phyloP scores from a whole-genome alignment of 2,797 vertebrate species.

The Benthosema pterotum region DNA sequence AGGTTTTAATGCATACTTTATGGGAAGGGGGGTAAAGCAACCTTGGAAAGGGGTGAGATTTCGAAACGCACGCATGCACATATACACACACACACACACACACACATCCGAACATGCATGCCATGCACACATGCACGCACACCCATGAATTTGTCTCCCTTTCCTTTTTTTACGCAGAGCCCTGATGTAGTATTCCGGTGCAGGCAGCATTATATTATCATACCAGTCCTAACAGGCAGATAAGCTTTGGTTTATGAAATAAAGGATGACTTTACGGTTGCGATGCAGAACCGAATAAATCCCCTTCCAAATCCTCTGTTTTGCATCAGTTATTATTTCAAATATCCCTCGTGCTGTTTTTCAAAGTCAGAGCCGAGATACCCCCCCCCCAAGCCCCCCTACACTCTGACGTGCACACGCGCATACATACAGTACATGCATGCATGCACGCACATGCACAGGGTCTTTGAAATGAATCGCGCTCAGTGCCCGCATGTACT shows the following conservation, averaged over 20 bases:
- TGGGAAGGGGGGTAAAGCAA: background rate
- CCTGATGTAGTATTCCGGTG: conserved; percentile 23
- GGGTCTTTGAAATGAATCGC: conserved; percentile 44
- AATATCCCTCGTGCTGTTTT: conserved; percentile 58
- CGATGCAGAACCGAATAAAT: conserved; percentile 71
- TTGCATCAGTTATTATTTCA: conserved; percentile 72
- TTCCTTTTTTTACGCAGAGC: background rate
- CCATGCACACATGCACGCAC: conserved; percentile 2
- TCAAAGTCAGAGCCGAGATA: conserved; percentile 45
- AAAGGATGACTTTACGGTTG: conserved; percentile 53
- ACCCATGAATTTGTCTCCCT: conserved; percentile 9
- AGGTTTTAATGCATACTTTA: background rate
- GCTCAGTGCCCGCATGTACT: conserved; percentile 50
- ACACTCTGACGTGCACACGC: background rate
- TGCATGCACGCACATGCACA: conserved; percentile 21
- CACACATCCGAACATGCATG: background rate
- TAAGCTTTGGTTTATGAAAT: conserved; percentile 66
- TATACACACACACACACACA: background rate
- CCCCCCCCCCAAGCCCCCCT: conserved; percentile 3
- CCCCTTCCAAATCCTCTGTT: conserved; percentile 66
- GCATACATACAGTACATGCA: background rate
- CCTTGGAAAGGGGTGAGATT: background rate
- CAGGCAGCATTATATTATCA: conserved; percentile 47
- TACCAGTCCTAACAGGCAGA: conserved; percentile 65
- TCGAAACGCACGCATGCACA: background rate